Conservation (phyloP, 1,140 invertebrate genomes). For the Brachionus rotundiformis region DNA sequence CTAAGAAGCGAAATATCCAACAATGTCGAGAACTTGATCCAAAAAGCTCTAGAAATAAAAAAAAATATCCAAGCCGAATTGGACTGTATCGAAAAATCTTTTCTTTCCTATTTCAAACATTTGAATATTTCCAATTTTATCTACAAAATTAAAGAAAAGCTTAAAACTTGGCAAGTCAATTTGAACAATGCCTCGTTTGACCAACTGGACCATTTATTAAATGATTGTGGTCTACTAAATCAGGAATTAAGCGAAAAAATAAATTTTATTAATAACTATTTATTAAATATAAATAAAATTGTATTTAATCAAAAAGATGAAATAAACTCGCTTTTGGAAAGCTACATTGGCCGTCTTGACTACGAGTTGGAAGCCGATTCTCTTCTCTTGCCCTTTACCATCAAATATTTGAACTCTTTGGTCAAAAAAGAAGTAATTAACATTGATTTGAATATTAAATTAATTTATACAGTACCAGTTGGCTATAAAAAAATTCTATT, state of each 20-base stretch:
- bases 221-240: background rate
- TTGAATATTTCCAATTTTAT: background rate
- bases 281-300: slow-evolving; percentile 17
- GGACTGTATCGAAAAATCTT: background rate
- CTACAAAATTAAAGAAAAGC: background rate
- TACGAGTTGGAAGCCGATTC: background rate
- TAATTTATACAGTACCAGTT: background rate
- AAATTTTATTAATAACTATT: background rate
- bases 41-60: background rate
- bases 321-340: background rate
- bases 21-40: background rate
- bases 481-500: slow-evolving; percentile 10
- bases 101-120: background rate
- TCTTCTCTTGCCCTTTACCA: background rate
- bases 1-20: slow-evolving; percentile 14
- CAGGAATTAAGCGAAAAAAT: background rate
- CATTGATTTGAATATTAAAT: slow-evolving; percentile 11
- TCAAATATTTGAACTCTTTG: slow-evolving; percentile 24
- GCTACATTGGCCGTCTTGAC: background rate
- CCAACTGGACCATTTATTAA: background rate
- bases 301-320: slow-evolving; percentile 45
- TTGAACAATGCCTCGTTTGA: slow-evolving; percentile 18
- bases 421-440: background rate
- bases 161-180: background rate
- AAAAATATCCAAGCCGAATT: background rate